Conservation (phyloP, 2,888 invertebrate genomes). For the Monoplex corrugatus region DNA sequence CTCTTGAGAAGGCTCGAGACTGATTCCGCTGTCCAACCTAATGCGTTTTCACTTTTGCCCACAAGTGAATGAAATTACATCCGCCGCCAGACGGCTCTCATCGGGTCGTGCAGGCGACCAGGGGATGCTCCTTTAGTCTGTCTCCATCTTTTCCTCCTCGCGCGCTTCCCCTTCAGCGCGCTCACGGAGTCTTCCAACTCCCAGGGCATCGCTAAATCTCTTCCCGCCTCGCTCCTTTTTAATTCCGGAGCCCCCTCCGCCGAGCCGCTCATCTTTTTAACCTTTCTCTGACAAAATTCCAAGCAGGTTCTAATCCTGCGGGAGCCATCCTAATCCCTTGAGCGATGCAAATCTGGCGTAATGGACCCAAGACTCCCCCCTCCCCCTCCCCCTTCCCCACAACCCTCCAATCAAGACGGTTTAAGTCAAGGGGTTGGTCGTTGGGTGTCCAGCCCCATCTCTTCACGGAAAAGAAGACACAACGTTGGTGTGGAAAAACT, state of each 20-base stretch:
- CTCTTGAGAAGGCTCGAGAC: no score
- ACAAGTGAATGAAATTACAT: no score
- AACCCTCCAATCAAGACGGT: slow-evolving; percentile 26
- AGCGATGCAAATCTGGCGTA: slow-evolving; percentile 29
- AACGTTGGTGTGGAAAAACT: neutral
- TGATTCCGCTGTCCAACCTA: no score
- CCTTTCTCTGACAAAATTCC: slow-evolving; percentile 23
- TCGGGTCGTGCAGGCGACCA: no score
- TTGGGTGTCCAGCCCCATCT: neutral
- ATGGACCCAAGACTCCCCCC: no score
- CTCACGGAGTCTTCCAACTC: neutral
- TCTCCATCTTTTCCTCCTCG: slow-evolving; percentile 28
- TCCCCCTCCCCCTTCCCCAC: no score
- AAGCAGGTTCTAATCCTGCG: neutral
- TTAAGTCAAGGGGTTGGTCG: slow-evolving; percentile 18
- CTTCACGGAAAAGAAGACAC: neutral
- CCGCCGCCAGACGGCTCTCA: no score
- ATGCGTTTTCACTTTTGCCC: no score
- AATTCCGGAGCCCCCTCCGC: neutral
- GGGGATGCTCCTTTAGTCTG: neutral
- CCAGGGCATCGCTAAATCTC: slow-evolving; percentile 22
- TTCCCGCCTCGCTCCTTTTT: neutral
- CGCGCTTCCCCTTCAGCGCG: neutral
- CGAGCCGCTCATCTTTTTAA: slow-evolving; percentile 14
- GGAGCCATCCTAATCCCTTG: slow-evolving; percentile 31